Base-by-base conservation (phyloP, 2,888 invertebrate species). In the Actias luna region DNA sequence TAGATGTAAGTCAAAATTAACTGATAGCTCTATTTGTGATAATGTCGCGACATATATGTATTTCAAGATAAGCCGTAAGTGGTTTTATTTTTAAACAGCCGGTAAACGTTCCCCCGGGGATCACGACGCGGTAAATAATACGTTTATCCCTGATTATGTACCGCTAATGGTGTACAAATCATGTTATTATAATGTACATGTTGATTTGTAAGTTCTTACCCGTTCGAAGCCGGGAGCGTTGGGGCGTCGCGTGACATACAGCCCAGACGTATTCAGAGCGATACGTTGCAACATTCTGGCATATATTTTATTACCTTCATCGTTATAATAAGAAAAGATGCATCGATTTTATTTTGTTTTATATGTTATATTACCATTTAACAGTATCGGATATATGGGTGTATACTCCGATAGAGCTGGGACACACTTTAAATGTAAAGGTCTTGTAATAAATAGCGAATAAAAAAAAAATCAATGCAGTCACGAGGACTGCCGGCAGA, bases 81-180 rank as follows among this genome's bases (percentile, higher is more conserved):
- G 70, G 73, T 73, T 64, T 68, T 69, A 76, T 71, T 75, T 77
- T 77, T 79, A 78, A 80, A 46, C 76, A 71, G 76, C 52, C 70
- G 69, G 72, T 77, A 76, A 74, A 68, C 29, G 29, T 52, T 27
- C 52, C 29, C 52, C 7, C 29, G 29, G 52, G 52, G 52, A 46
- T 46, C 22, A 10, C 36, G 52, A 35, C 42, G 63, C 77, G 73
- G 86, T 87, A 87, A 87, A 87, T 89, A 87, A 85, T 81, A 82
- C 76, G 82, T 84, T 87, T 84, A 87, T 85, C 84, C 87, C 76
- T 75, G 79, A 83, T 81, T 80, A 84, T 83, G 76, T 74, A 69
- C 63, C 67, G 59, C 78, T 87, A 85, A 86, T 83, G 83, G 84
- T 82, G 81, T 82, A 77, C 76, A 65, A 70, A 75, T 69, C 77